phyloP scores from a whole-genome alignment of 2,113 vertebrate genomes.

The Seriola aureovittata region DNA sequence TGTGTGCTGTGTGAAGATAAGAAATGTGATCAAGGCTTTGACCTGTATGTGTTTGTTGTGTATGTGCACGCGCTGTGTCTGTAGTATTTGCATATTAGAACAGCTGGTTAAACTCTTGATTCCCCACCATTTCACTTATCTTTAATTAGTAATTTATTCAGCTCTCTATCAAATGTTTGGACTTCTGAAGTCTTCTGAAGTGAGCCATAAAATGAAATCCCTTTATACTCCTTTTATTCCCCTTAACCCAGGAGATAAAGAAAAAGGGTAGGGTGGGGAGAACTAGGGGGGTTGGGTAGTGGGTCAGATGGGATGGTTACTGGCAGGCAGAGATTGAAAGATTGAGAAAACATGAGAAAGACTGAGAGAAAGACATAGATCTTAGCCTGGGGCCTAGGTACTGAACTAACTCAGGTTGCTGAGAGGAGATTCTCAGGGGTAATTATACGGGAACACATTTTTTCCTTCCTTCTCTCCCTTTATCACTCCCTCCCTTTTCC shows the following conservation, averaged over 20 bases:
- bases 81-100: slow-evolving; percentile 3
- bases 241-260: slow-evolving; percentile 48
- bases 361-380: slow-evolving; percentile 46
- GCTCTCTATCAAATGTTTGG: slow-evolving; percentile 52
- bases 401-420: slow-evolving; percentile 52
- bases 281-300: slow-evolving; percentile 4
- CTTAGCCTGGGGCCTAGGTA: slow-evolving; percentile 58
- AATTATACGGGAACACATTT: slow-evolving; percentile 57
- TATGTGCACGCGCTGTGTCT: not conserved
- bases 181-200: slow-evolving; percentile 59
- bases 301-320: slow-evolving; percentile 3
- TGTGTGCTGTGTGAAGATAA: slow-evolving; percentile 48
- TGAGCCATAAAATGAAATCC: slow-evolving; percentile 63
- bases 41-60: slow-evolving; percentile 3
- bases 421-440: slow-evolving; percentile 49
- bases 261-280: slow-evolving; percentile 22
- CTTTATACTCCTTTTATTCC: slow-evolving; percentile 55
- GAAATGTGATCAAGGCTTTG: slow-evolving; percentile 12
- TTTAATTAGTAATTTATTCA: slow-evolving; percentile 56
- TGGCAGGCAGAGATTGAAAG: slow-evolving; percentile 61
- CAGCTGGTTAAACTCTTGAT: slow-evolving; percentile 14
- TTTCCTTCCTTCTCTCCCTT: not conserved
- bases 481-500: not conserved
- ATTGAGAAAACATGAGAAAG: slow-evolving; percentile 52
- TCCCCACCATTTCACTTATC: not conserved